A percentile compares a stretch with the other conserved stretches of the same genome.
Evolutionary conservation across 2,113 vertebrate species (phyloP).

Genomic region (Dunckerocampus dactyliophorus): DNA sequence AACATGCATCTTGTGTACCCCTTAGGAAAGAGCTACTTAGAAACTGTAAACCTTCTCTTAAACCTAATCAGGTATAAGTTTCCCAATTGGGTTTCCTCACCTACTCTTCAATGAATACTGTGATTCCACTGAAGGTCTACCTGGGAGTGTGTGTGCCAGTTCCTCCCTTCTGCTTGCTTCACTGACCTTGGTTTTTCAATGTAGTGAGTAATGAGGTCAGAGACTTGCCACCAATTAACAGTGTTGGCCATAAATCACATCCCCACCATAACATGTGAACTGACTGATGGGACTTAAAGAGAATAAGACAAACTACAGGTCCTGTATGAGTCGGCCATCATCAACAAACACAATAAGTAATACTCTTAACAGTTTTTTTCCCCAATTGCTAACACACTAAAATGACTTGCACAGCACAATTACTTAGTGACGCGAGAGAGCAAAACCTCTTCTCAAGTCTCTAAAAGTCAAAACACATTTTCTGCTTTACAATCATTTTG

Average conservation of each 20-base stretch:
- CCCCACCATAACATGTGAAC: background rate
- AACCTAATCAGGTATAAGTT: background rate
- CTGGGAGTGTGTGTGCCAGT: too few species aligned
- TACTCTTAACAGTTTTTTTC: too few species aligned
- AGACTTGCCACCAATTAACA: constrained; percentile 8
- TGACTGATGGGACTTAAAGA: background rate
- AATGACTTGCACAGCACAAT: too few species aligned
- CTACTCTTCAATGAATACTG: too few species aligned
- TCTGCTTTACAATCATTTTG: too few species aligned
- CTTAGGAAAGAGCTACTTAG: background rate
- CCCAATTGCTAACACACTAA: too few species aligned
- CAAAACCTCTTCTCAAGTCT: too few species aligned
- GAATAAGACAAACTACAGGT: background rate
- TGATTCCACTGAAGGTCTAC: too few species aligned
- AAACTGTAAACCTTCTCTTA: background rate
- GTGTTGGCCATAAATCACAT: background rate
- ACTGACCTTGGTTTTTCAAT: constrained; percentile 8
- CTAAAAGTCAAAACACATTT: too few species aligned
- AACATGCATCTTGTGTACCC: background rate
- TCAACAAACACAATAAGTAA: background rate
- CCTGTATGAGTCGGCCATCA: background rate
- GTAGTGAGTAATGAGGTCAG: background rate
- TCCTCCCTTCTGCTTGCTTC: background rate
- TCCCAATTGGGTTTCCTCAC: background rate
- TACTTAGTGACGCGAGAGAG: too few species aligned